Conservation (phyloP, 2,113 vertebrate genomes). For the Phycodurus eques region DNA sequence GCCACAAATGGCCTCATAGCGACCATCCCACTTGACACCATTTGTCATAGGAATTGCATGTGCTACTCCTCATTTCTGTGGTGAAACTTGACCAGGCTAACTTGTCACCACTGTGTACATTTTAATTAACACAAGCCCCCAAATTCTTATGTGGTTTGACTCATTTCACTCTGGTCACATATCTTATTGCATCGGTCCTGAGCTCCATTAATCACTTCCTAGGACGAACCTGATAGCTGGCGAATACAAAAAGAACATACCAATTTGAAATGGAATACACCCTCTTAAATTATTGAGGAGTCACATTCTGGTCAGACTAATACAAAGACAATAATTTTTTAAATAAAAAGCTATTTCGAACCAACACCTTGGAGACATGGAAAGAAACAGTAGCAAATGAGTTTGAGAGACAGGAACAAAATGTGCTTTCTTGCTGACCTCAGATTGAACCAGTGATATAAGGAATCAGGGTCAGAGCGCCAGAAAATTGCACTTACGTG, state of each 20-base stretch:
- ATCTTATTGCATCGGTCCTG: not conserved
- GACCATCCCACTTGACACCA: not conserved
- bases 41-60: not conserved
- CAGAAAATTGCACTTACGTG: constrained; percentile 11
- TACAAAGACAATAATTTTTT: not conserved
- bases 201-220: not conserved
- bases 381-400: not conserved
- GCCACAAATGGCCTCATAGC: not conserved
- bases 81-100: no score
- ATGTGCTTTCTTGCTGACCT: constrained; percentile 39
- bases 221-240: not conserved
- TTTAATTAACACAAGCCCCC: not conserved
- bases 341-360: not conserved
- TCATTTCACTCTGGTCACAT: not conserved
- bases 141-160: not conserved
- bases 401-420: constrained; percentile 40
- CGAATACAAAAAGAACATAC: not conserved
- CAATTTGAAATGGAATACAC: not conserved
- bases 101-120: not conserved
- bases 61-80: not conserved
- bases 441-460: constrained; percentile 37
- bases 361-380: not conserved
- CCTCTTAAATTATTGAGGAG: not conserved
- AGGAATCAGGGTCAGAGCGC: constrained; percentile 8
- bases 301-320: not conserved